Conservation (phyloP, 1,140 invertebrate genomes). For the Doryteuthis pealeii region DNA sequence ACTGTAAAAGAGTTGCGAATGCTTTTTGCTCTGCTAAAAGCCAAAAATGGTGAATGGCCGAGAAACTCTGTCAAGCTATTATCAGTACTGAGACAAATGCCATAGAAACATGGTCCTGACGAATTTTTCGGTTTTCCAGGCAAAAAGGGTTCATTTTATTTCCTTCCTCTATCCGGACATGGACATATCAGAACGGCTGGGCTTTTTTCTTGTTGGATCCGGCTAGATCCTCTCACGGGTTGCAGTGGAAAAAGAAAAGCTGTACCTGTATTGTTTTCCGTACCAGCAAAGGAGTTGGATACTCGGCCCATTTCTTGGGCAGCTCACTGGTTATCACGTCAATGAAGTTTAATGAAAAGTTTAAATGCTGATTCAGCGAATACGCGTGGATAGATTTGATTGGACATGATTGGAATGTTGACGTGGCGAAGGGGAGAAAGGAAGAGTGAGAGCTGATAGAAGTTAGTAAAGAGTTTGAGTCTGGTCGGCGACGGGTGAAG, state of each 20-base stretch:
- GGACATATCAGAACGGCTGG: constrained; percentile 99
- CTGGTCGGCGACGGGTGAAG: no score
- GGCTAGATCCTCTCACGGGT: constrained; percentile 98
- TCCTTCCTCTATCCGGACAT: constrained; percentile 89
- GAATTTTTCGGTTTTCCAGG: constrained; percentile 99
- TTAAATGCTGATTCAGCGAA: no score
- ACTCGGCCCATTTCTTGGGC: constrained; percentile 98
- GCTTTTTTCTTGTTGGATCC: constrained; percentile 99
- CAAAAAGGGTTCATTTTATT: constrained; percentile 94
- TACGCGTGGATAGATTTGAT: no score
- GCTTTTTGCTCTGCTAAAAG: constrained; percentile 91
- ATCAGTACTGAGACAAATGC: constrained; percentile 96
- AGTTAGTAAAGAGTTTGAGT: no score
- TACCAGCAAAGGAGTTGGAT: constrained; percentile 97
- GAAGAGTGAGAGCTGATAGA: no score
- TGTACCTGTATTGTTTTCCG: constrained; percentile 99
- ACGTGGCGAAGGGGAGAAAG: no score
- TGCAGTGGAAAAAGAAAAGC: constrained; percentile 97
- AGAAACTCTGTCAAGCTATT: constrained; percentile 94
- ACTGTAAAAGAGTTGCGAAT: constrained; percentile 97
- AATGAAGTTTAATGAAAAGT: constrained; percentile 99
- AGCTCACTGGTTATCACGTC: constrained; percentile 97
- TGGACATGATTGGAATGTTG: no score
- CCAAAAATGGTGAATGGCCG: constrained; percentile 91
- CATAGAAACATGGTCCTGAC: constrained; percentile 94